Evolutionary conservation across 2,888 invertebrate species (phyloP).

Genomic region (Anodontia alba): DNA sequence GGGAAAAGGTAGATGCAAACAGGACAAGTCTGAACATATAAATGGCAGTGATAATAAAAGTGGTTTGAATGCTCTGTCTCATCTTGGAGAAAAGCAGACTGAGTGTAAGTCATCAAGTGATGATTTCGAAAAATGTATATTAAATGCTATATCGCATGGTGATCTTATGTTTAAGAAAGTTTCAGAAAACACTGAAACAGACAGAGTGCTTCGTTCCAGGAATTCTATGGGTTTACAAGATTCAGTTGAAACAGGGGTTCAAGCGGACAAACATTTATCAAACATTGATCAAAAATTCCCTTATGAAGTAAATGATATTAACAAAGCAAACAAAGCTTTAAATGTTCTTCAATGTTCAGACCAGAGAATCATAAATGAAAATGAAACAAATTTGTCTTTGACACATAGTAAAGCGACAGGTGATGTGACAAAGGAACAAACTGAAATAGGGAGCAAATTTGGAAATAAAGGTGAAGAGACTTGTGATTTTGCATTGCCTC

Average conservation of each 20-base stretch:
- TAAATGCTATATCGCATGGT: constrained; percentile 9
- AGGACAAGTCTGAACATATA: no score
- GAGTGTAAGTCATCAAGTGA: constrained; percentile 35
- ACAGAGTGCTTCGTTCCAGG: constrained; percentile 6
- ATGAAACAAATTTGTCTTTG: not conserved
- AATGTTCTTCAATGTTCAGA: not conserved
- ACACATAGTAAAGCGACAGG: not conserved
- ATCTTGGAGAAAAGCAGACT: not conserved
- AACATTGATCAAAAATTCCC: not conserved
- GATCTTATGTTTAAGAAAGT: not conserved
- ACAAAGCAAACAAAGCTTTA: not conserved
- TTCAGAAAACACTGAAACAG: not conserved
- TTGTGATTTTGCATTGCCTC: not conserved
- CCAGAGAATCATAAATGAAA: not conserved
- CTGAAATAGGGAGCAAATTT: not conserved
- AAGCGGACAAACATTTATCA: not conserved
- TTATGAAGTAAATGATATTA: not conserved
- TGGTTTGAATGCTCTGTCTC: not conserved
- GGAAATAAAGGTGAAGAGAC: not conserved
- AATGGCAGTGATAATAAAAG: no score
- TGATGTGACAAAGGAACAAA: not conserved
- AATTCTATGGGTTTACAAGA: not conserved
- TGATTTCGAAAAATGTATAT: constrained; percentile 53
- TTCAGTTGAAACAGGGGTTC: not conserved
- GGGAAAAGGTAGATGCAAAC: no score